Evolutionary conservation across 1,140 invertebrate genomes (phyloP).

Genomic region (Dysdera silvatica): DNA sequence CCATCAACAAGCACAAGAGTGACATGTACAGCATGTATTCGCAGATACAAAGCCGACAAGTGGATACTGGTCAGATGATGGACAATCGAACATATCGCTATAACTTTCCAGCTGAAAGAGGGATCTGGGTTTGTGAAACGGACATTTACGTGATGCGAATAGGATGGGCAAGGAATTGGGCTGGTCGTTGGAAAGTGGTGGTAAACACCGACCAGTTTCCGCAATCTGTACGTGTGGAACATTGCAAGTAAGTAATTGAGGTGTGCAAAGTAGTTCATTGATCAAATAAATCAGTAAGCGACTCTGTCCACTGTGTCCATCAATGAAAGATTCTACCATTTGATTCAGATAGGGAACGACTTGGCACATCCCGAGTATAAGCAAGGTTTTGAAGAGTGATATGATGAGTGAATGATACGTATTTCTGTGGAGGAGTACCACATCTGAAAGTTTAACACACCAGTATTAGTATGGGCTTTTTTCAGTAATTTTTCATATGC

Average conservation of each 20-base stretch:
- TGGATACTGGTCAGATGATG: not conserved
- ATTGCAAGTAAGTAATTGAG: constrained; percentile 43
- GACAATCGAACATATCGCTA: constrained; percentile 13
- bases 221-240: constrained; percentile 40
- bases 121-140: constrained; percentile 22
- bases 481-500: too few relatives aligned
- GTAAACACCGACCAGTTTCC: constrained; percentile 36
- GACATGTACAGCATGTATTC: constrained; percentile 25
- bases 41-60: constrained; percentile 10
- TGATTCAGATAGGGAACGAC: too few relatives aligned
- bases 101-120: constrained; percentile 20
- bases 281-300: not conserved
- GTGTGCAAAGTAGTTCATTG: too few relatives aligned
- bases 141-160: constrained; percentile 36
- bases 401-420: too few relatives aligned
- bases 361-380: too few relatives aligned
- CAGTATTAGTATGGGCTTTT: too few relatives aligned
- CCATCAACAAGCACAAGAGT: constrained; percentile 8
- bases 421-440: too few relatives aligned
- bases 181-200: constrained; percentile 35
- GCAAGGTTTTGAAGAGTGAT: too few relatives aligned
- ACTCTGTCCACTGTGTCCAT: not conserved
- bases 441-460: too few relatives aligned
- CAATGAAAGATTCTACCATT: too few relatives aligned
- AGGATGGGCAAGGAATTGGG: constrained; percentile 36